These are phyloP conservation scores for Australoheros facetus DNA, from an alignment of 2,797 vertebrate genomes.

Conservation along the genomic window DNA sequence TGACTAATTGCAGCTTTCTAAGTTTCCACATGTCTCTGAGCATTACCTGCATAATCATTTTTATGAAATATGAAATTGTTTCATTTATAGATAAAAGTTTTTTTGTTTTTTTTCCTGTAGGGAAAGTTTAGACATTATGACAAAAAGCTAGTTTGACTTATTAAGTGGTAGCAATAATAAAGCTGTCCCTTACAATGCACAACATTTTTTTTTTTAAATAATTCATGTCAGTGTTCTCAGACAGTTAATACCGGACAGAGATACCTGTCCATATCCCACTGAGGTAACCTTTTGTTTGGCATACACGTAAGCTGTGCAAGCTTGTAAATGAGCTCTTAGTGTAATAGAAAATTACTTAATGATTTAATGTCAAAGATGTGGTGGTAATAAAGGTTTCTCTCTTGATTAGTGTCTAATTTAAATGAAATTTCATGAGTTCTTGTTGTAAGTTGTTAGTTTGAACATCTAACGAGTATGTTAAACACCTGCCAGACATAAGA, in stretches of 20 bases:
- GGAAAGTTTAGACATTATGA: neutral
- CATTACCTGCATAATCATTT: constrained; percentile 14
- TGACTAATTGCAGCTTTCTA: constrained; percentile 39
- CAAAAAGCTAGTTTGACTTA: neutral
- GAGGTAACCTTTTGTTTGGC: neutral
- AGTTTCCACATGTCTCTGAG: constrained; percentile 15
- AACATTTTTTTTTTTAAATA: neutral
- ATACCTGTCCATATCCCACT: neutral
- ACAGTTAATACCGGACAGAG: neutral
- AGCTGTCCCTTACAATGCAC: neutral
- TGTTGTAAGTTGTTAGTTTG: no score
- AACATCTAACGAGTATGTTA: neutral
- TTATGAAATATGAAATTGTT: constrained; percentile 27
- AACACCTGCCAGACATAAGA: neutral
- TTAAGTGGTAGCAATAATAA: neutral
- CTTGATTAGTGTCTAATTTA: no score
- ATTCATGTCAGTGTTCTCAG: neutral
- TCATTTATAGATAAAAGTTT: constrained; percentile 6
- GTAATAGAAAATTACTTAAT: neutral
- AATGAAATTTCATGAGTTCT: no score
- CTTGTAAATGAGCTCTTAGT: neutral
- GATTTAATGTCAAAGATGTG: neutral
- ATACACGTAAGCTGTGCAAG: neutral
- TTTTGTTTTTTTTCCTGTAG: constrained; percentile 12
- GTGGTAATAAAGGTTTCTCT: no score